Base-by-base conservation (phyloP, 2,113 vertebrate species). In the Chionis minor region DNA sequence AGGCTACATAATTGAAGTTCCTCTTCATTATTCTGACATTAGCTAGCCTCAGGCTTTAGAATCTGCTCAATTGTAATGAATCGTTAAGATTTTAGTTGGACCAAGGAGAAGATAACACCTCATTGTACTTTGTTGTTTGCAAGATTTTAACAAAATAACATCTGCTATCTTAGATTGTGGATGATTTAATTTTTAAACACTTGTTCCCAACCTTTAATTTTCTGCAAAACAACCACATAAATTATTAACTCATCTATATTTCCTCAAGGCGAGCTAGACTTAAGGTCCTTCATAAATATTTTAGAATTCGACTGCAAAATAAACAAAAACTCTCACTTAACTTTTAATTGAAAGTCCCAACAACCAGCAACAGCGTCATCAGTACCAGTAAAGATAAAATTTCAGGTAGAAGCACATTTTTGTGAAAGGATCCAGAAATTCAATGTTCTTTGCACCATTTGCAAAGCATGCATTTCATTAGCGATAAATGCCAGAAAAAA, bases 161-260 rank as follows among this genome's bases (percentile, higher is more conserved):
- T 98, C 96, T 98, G 93, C 93, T 98, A 16, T 98, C 96, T 97
- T 97, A 93, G 94, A 94, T 85, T 95, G 94, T 92, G 92, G 95
- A 97, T 98, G 97, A 98, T 98, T 98, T 98, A 98, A 98, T 98
- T 98, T 98, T 98, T 98, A 98, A 98, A 98, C 98, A 98, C 72
- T 95, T 97, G 97, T 97, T 98, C 93, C 86, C 96, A 98, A 97
- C 94, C 97, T 98, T 98, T 98, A 98, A 98, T 98, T 98, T 98
- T 98, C 98, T 98, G 92, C 96, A 98, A 98, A 98, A 98, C 97
- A 98, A 94, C 91, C 47, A 84, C 94, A 98, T 98, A 97, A 98
- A 98, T 98, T 98, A 98, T 98, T 98, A 98, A 98, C 97, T 97
- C 72, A 96, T 96, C 95, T 97, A 88, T 97, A 98, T 98, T 98